phyloP scores from a whole-genome alignment of 2,888 invertebrate species.

The Drosophila mimica region DNA sequence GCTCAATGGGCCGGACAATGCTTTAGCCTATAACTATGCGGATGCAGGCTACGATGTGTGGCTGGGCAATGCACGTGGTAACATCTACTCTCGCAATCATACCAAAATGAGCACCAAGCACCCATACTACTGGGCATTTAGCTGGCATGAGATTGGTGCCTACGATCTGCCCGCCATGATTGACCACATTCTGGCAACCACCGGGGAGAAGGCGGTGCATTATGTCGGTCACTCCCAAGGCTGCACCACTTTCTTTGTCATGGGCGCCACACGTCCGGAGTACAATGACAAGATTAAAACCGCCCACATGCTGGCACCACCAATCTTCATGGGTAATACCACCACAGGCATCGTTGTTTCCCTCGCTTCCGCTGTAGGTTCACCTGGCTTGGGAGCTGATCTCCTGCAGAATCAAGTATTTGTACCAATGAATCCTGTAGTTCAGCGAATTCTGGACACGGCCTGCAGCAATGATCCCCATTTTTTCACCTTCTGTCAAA shows the following conservation, averaged over 20 bases:
- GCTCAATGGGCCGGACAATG: slow-evolving; percentile 88
- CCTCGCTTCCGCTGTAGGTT: slow-evolving; percentile 82
- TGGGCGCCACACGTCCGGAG: slow-evolving; percentile 84
- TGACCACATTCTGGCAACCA: slow-evolving; percentile 86
- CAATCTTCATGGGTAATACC: slow-evolving; percentile 88
- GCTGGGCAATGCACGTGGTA: slow-evolving; percentile 89
- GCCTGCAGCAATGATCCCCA: slow-evolving; percentile 69
- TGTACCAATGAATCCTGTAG: slow-evolving; percentile 70
- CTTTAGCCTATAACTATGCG: slow-evolving; percentile 86
- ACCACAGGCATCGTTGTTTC: slow-evolving; percentile 84
- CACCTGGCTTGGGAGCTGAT: slow-evolving; percentile 57
- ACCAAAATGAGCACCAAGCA: slow-evolving; percentile 74
- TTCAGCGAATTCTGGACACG: slow-evolving; percentile 72
- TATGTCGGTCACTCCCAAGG: slow-evolving; percentile 89
- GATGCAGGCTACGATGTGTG: slow-evolving; percentile 87
- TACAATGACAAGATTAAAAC: slow-evolving; percentile 86
- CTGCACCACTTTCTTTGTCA: slow-evolving; percentile 85
- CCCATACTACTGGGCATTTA: slow-evolving; percentile 84
- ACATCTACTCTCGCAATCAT: slow-evolving; percentile 87
- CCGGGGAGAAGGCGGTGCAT: slow-evolving; percentile 86
- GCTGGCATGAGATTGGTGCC: slow-evolving; percentile 86
- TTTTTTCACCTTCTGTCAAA: slow-evolving; percentile 62
- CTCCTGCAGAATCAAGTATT: slow-evolving; percentile 86
- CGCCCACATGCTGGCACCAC: slow-evolving; percentile 87
- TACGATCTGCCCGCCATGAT: slow-evolving; percentile 89